Evolutionary conservation across 2,888 invertebrate species (phyloP), one percentile per base, ranked within the genome.

Genomic region (Zelleria hepariella): DNA sequence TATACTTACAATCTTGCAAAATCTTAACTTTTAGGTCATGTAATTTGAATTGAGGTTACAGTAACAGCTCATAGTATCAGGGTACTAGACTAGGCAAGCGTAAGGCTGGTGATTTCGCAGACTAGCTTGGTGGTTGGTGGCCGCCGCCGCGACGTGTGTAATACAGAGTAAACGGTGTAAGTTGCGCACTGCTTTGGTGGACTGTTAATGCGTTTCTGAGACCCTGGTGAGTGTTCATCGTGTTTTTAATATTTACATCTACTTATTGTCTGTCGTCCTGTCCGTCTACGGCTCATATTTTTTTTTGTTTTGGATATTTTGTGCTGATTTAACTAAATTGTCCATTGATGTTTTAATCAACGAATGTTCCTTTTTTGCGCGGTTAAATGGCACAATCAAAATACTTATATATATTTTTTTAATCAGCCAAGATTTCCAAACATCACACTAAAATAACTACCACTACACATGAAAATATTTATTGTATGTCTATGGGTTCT

Each of bases 101-200:
- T 85, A 84, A 80, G 81, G 80, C 80, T 82, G 79, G 82, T 83
- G 77, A 80, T 84, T 83, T 82, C 84, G 85, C 84, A 83, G 82
- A 77, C 73, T 79, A 72, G 85, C 87, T 88, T 88, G 87, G 86
- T 86, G 85, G 77, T 78, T 78, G 32, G 83, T 78, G 77, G 78
- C 80, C 58, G 51, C 26, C 75, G 67, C 81, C 73, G 71, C 86
- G 82, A 68, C 80, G 84, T 84, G 84, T 82, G 82, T 86, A 86
- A 86, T 82, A 66, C 63, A 74, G 77, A 78, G 73, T 80, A 49
- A 78, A 78, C 78, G 86, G 86, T 86, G 83, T 87, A 86, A 86
- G 83, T 85, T 71, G 78, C 77, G 86, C 87, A 88, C 87, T 86
- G 87, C 87, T 88, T 88, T 86, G 87, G 87, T 88, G 86, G 80